phyloP scores from a whole-genome alignment of 1,140 invertebrate genomes.

The Archivesica marissinica region DNA sequence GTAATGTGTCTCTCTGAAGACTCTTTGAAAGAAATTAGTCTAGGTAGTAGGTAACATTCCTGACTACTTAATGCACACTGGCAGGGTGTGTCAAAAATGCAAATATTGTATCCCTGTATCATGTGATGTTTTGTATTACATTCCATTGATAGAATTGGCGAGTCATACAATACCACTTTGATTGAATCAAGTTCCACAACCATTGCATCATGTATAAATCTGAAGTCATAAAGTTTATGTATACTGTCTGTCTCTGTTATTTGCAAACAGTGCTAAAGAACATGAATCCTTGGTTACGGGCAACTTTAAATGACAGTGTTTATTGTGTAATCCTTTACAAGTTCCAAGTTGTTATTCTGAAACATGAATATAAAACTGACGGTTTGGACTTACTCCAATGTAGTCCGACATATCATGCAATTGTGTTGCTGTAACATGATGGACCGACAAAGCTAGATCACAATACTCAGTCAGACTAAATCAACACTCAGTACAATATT shows the following conservation, averaged over 20 bases:
- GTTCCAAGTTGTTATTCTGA: neutral
- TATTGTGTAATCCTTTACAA: neutral
- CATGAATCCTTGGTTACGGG: conserved; percentile 5
- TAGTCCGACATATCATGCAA: neutral
- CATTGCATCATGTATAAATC: conserved; percentile 32
- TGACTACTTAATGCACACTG: neutral
- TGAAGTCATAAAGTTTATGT: neutral
- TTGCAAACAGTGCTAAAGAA: conserved; percentile 15
- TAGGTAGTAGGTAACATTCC: neutral
- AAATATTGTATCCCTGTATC: neutral
- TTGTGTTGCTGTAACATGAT: too few species aligned
- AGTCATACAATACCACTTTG: conserved; percentile 15
- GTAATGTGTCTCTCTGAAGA: neutral
- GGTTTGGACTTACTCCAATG: neutral
- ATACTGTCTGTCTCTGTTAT: neutral
- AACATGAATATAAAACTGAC: conserved; percentile 6
- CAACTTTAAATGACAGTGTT: conserved; percentile 1
- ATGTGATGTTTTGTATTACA: conserved; percentile 15
- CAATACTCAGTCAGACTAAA: too few species aligned
- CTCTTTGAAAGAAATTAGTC: neutral
- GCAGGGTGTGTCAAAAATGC: conserved; percentile 2
- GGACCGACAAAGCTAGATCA: too few species aligned
- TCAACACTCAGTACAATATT: too few species aligned
- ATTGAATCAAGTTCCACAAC: neutral
- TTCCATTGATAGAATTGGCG: conserved; percentile 16